Percentiles rank a stretch among this genome's conserved stretches.
Conservation (phyloP, 2,797 vertebrate genomes). For the Zenarchopterus dispar region DNA sequence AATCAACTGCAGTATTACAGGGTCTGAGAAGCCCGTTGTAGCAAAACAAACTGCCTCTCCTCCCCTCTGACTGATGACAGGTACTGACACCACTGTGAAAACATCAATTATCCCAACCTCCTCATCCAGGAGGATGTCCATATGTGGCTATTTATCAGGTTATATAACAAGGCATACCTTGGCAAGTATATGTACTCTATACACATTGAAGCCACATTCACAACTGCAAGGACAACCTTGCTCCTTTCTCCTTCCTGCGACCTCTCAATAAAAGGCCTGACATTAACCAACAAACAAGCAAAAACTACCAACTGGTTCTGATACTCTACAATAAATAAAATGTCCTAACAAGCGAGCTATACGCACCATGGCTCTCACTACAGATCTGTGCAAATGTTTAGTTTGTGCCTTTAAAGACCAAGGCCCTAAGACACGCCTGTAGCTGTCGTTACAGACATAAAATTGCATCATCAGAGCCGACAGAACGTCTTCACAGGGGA, state of each 20-base stretch:
- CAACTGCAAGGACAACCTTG: not conserved
- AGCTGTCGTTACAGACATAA: conserved; percentile 45
- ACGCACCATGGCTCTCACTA: conserved; percentile 43
- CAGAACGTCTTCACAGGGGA: conserved; percentile 1
- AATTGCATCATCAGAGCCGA: conserved; percentile 21
- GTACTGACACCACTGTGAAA: conserved; percentile 47
- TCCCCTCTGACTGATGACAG: conserved; percentile 35
- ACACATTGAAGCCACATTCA: conserved; percentile 30
- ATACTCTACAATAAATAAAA: conserved; percentile 64
- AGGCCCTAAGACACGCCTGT: conserved; percentile 49
- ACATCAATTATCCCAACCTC: conserved; percentile 43
- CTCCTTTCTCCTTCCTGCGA: conserved; percentile 3
- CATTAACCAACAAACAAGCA: conserved; percentile 6
- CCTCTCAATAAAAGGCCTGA: conserved; percentile 14
- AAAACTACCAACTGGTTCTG: conserved; percentile 33
- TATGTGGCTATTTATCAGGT: conserved; percentile 52
- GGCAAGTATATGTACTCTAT: conserved; percentile 19
- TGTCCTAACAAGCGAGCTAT: conserved; percentile 36
- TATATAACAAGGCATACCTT: conserved; percentile 23
- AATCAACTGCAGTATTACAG: conserved; percentile 39
- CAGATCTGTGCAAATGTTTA: conserved; percentile 62
- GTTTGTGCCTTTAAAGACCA: conserved; percentile 26
- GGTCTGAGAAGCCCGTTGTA: conserved; percentile 39
- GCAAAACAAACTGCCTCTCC: conserved; percentile 26
- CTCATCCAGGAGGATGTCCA: conserved; percentile 52